Evolutionary conservation across 2,797 vertebrate genomes (phyloP), one percentile per base, ranked within the genome.

Genomic region (Okamejei kenojei): DNA sequence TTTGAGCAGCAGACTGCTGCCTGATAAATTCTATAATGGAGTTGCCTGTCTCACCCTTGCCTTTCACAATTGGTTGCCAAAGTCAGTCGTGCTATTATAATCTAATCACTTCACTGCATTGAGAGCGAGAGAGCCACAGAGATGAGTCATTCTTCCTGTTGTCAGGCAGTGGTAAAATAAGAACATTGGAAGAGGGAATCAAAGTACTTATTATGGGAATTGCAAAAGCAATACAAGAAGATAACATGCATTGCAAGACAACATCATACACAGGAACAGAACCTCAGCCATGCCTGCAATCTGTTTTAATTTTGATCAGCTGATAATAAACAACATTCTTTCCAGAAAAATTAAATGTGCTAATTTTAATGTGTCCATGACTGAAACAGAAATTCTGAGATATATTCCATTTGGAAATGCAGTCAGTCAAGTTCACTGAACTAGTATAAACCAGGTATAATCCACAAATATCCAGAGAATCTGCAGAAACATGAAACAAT

Each of bases 111-210:
- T 88, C 84, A 65, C 13, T 86, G 82, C 61, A 68, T 21, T 68
- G 17, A 21, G 10, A 9, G 15, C 8, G 32, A 32, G 84, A 88
- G 17, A 65, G 35, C 32, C 61, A 19, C 32, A 29, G 63, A n/a
- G 84, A 88, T 88, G 84, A 88, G 63, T 88, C 84, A 88, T 32
- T 65, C n/a, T 61, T 17, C 32, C 78, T 79, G 78, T 17, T 79
- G 80, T 82, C 54, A 58, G 58, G 80, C 26, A 58, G n/a, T 88
- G 84, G 84, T 63, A 68, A 88, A 88, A 88, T 65, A 61, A 86
- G 82, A 86, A 88, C 32, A 63, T 68, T 88, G 84, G 61, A 63
- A 65, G 63, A 88, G 84, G 84, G 68, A 68, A 88, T 88, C 61
- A 88, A 32, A 68, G n/a, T 88, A 63, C 32, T 88, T 68, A 68